These are phyloP conservation scores for Catharus fuscescens DNA, from an alignment of 2,113 vertebrate genomes.

Conservation along the genomic window DNA sequence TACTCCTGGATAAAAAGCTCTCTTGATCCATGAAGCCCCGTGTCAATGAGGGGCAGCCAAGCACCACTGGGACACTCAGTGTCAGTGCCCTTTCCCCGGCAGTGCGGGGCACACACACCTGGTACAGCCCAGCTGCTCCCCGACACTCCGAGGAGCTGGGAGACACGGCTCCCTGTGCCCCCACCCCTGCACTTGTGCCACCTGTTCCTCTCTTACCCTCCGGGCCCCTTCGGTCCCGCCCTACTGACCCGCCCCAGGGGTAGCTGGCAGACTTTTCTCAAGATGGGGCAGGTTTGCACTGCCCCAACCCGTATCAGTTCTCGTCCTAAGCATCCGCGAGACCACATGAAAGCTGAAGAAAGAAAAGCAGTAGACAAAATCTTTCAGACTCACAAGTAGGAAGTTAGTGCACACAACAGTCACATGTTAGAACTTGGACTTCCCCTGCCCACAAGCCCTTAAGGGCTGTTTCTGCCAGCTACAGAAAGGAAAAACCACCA, in stretches of 20 bases:
- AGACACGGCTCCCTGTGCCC: neutral
- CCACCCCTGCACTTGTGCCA: fast-evolving
- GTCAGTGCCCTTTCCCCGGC: neutral
- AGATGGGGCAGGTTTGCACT: neutral
- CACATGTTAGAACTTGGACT: neutral
- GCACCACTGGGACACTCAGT: fast-evolving
- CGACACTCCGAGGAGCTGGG: fast-evolving
- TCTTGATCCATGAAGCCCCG: fast-evolving
- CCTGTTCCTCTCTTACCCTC: neutral
- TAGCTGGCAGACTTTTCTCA: neutral
- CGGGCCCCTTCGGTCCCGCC: too few relatives aligned
- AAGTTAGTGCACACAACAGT: neutral
- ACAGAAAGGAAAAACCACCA: neutral
- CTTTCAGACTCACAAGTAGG: neutral
- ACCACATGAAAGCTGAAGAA: neutral
- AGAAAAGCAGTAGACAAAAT: neutral
- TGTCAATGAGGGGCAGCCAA: fast-evolving
- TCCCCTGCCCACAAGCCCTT: neutral
- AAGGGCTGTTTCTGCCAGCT: neutral
- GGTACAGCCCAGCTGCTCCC: neutral
- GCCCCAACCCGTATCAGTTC: neutral
- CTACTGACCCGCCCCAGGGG: fast-evolving
- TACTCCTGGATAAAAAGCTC: neutral
- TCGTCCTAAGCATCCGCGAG: fast-evolving
- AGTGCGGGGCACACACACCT: too few relatives aligned